Evolutionary conservation across 2,113 vertebrate genomes (phyloP).

Genomic region (Archilochus colubris): DNA sequence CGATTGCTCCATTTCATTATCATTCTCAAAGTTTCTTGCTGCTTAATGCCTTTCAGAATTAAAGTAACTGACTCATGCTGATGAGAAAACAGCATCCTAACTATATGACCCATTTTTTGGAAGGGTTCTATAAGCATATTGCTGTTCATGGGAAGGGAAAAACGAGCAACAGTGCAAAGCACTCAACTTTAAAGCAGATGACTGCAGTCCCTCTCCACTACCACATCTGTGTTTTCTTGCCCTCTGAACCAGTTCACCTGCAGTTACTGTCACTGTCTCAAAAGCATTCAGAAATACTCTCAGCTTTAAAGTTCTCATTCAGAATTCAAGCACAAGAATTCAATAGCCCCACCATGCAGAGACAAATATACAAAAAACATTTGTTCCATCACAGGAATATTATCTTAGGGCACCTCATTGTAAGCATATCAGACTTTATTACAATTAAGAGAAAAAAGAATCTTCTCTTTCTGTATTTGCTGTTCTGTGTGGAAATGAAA

Average conservation of each 20-base stretch:
- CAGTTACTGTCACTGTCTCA: neutral
- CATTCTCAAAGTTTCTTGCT: neutral
- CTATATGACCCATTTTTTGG: neutral
- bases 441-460: neutral
- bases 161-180: neutral
- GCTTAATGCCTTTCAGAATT: neutral
- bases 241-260: neutral
- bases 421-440: neutral
- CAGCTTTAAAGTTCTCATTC: neutral
- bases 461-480: neutral
- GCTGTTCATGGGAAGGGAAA: neutral
- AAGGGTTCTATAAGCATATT: neutral
- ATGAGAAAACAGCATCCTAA: neutral
- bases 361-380: neutral
- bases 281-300: neutral
- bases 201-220: neutral
- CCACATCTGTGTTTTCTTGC: neutral
- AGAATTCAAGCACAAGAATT: neutral
- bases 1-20: constrained; percentile 12
- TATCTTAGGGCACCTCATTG: neutral
- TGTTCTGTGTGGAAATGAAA: neutral
- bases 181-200: neutral
- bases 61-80: neutral
- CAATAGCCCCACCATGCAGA: accelerated
- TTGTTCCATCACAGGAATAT: neutral